Percentiles rank a stretch among this genome's conserved stretches.
These are phyloP conservation scores for Aurelia sp. DNA, from an alignment of 30 jellyfish, hydroid and myxozoan species.

Conservation along the genomic window DNA sequence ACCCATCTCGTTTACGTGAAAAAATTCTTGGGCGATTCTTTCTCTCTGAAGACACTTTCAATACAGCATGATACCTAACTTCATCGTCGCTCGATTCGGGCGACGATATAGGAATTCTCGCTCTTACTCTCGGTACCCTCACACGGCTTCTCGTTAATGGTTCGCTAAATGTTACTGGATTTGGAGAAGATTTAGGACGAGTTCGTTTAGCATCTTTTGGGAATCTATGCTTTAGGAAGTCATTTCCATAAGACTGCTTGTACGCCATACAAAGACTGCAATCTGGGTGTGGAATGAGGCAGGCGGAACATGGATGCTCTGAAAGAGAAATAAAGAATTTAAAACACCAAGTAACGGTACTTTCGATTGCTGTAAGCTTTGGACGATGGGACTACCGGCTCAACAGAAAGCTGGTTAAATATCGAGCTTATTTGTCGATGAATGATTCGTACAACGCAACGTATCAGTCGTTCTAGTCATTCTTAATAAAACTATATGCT, in stretches of 20 bases:
- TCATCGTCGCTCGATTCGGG: constrained; percentile 39
- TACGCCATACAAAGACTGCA: constrained; percentile 73
- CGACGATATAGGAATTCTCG: constrained; percentile 47
- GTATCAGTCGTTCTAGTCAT: no score
- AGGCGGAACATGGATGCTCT: constrained; percentile 48
- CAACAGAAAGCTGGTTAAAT: no score
- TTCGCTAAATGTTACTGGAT: not conserved
- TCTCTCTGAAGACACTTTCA: constrained; percentile 46
- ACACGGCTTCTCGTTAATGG: constrained; percentile 1
- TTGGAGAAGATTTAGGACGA: constrained; percentile 2
- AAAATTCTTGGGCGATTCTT: constrained; percentile 47
- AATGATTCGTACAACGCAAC: no score
- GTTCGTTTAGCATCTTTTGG: constrained; percentile 7
- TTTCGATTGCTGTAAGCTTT: no score
- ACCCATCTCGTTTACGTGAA: not conserved
- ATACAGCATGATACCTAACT: constrained; percentile 56
- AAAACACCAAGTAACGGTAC: no score
- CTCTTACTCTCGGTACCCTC: constrained; percentile 33
- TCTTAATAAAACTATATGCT: no score
- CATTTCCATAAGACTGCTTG: constrained; percentile 52
- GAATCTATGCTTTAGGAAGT: constrained; percentile 54
- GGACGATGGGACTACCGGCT: no score
- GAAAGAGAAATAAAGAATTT: not conserved
- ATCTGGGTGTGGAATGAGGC: constrained; percentile 72
- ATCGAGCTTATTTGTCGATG: no score